Percentiles rank a stretch among this genome's conserved stretches.
Conservation (phyloP, 2,113 vertebrate species). For the Zosterops pallidus region DNA sequence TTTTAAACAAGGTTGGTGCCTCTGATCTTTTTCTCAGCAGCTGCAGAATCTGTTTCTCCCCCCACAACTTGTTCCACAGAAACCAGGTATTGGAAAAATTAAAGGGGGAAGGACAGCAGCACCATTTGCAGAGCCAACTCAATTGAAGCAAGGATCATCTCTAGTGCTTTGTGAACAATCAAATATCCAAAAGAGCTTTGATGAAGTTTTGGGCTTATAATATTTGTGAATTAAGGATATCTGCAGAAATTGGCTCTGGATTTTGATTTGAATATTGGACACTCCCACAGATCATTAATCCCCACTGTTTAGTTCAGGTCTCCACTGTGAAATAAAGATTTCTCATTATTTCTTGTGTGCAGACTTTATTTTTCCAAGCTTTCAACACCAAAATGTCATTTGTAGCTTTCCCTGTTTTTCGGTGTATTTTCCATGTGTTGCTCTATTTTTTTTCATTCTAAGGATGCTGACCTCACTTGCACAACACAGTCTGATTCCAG, state of each 20-base stretch:
- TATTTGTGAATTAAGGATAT: not conserved
- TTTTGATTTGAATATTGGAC: constrained; percentile 17
- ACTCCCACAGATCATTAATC: not conserved
- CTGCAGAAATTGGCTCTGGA: not conserved
- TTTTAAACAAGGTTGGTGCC: constrained; percentile 76
- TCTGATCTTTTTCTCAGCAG: constrained; percentile 80
- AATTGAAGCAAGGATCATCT: not conserved
- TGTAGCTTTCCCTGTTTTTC: not conserved
- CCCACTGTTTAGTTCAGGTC: not conserved
- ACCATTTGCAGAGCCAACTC: constrained; percentile 6
- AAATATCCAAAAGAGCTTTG: not conserved
- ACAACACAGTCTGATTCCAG: not conserved
- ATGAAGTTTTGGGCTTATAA: not conserved
- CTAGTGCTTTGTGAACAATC: not conserved
- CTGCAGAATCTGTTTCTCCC: constrained; percentile 73
- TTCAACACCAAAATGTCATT: not conserved
- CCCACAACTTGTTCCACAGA: constrained; percentile 68
- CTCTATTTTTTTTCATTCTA: not conserved
- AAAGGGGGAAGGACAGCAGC: constrained; percentile 43
- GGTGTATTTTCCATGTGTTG: not conserved
- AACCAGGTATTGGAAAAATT: constrained; percentile 63
- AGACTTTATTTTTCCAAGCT: not conserved
- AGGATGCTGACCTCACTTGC: not conserved
- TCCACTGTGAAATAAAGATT: not conserved
- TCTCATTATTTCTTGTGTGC: not conserved